These are phyloP conservation scores for Amblyopsis rosae DNA, from an alignment of 2,113 vertebrate genomes.

Conservation along the genomic window DNA sequence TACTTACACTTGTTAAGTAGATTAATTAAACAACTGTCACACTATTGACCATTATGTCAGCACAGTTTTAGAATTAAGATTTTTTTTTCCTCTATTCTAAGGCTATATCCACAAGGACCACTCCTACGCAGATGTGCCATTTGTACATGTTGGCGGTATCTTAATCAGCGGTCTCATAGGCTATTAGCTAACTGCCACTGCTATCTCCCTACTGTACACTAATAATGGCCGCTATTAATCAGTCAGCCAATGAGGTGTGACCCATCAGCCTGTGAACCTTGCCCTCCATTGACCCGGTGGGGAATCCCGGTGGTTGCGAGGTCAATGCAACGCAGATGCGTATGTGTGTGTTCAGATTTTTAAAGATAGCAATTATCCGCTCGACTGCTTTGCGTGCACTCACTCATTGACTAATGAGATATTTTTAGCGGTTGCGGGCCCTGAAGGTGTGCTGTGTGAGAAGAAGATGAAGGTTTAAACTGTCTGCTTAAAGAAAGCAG, in stretches of 20 bases:
- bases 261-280: slow-evolving; percentile 44
- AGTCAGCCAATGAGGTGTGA: slow-evolving; percentile 58
- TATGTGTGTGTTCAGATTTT: slow-evolving; percentile 30
- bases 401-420: slow-evolving; percentile 39
- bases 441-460: slow-evolving; percentile 39
- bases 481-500: slow-evolving; percentile 29
- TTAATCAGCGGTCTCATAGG: slow-evolving; percentile 44
- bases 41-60: too few species aligned
- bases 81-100: too few species aligned
- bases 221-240: slow-evolving; percentile 60
- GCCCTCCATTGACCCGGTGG: slow-evolving; percentile 32
- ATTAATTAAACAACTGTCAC: too few species aligned
- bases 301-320: slow-evolving; percentile 34
- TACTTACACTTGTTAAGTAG: too few species aligned
- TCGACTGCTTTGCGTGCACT: slow-evolving; percentile 1
- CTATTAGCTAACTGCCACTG: slow-evolving; percentile 38
- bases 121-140: slow-evolving; percentile 25
- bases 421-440: slow-evolving; percentile 39
- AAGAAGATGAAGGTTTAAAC: slow-evolving; percentile 41
- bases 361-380: slow-evolving; percentile 39
- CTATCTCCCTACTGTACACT: slow-evolving; percentile 43
- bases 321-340: slow-evolving; percentile 17
- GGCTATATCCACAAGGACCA: not conserved
- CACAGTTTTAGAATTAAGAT: not conserved
- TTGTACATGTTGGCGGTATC: slow-evolving; percentile 21